Conservation (phyloP, 2,888 invertebrate genomes). For the Ophion ellenae region DNA sequence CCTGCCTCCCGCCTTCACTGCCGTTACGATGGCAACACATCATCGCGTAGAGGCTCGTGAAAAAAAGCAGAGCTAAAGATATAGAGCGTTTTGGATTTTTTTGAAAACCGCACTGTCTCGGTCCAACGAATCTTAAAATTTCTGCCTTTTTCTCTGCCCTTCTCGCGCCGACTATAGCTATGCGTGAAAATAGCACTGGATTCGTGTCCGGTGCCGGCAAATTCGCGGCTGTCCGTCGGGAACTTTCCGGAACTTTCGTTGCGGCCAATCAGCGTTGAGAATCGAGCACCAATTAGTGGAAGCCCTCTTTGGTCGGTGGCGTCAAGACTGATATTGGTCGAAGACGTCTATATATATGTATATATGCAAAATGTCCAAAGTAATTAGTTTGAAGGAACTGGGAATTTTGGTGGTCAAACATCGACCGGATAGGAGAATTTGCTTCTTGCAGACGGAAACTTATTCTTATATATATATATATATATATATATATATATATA, state of each 20-base stretch:
- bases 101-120: not conserved
- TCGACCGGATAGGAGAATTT: conserved; percentile 27
- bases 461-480: not conserved
- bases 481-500: not conserved
- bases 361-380: conserved; percentile 27
- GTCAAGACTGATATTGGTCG: conserved; percentile 25
- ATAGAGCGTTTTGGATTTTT: not conserved
- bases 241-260: conserved; percentile 35
- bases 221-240: not conserved
- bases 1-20: not conserved
- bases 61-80: conserved; percentile 10
- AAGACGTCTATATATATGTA: not conserved
- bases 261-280: conserved; percentile 37
- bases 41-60: not conserved
- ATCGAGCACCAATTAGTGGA: conserved; percentile 53
- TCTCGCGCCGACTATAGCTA: not conserved
- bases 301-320: conserved; percentile 19
- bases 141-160: not conserved
- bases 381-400: conserved; percentile 58
- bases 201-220: conserved; percentile 1
- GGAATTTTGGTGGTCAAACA: conserved; percentile 43
- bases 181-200: conserved; percentile 18
- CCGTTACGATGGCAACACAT: conserved; percentile 32
- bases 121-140: not conserved
- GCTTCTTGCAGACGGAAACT: not conserved